Evolutionary conservation across 1,140 invertebrate genomes (phyloP).

Genomic region (Drosophila kepulauana): DNA sequence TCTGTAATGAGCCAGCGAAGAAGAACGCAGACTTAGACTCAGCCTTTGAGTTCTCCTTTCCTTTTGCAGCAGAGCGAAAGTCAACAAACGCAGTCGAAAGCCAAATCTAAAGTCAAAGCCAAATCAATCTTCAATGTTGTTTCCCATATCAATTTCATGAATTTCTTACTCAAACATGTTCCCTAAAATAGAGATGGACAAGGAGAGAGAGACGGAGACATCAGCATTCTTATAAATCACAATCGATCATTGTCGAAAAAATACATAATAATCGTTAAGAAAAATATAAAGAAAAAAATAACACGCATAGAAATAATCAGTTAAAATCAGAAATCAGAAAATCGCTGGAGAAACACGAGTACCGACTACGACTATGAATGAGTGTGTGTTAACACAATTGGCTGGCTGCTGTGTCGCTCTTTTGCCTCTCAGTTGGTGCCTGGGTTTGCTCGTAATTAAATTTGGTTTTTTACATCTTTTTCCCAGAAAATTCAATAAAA

Average conservation of each 20-base stretch:
- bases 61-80: constrained; percentile 38
- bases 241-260: constrained; percentile 76
- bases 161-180: constrained; percentile 42
- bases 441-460: constrained; percentile 61
- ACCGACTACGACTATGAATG: neutral
- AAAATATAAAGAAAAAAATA: constrained; percentile 15
- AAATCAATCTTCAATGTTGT: constrained; percentile 71
- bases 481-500: constrained; percentile 77
- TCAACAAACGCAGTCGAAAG: constrained; percentile 23
- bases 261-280: constrained; percentile 36
- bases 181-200: constrained; percentile 15
- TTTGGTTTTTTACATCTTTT: constrained; percentile 73
- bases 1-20: constrained; percentile 46
- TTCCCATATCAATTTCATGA: constrained; percentile 70
- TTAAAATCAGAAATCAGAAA: constrained; percentile 48
- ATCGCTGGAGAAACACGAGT: constrained; percentile 34
- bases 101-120: constrained; percentile 38
- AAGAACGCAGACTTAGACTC: neutral
- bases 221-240: constrained; percentile 68
- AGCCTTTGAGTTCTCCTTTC: neutral
- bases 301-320: constrained; percentile 52
- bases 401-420: neutral
- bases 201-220: constrained; percentile 35
- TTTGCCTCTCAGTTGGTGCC: constrained; percentile 4
- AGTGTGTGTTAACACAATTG: constrained; percentile 40